Base-by-base conservation (phyloP, 2,888 invertebrate species). In the Scaptomyza parva region DNA sequence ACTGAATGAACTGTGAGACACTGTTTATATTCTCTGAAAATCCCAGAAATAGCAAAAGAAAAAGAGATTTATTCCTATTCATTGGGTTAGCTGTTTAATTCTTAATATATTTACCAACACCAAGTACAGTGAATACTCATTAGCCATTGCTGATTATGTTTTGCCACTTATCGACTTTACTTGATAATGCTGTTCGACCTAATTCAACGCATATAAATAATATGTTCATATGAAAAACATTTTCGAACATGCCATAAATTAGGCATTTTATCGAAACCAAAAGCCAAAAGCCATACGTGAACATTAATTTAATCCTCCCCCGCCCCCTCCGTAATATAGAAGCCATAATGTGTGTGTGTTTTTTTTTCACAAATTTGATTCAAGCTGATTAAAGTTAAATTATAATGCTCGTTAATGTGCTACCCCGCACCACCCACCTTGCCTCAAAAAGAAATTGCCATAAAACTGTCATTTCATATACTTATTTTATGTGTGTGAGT, bases 351-450 rank as follows among this genome's bases (percentile, higher is more conserved):
- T 18, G n/a, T 3, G 22, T 17, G 17, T 18, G n/a, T 3, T 28
- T 22, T 18, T 14, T 8, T 28, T 6, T 41, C 37, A 18, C 8
- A 33, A 33, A 39, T 17, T 22, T 7, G 18, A 17, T 33, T 17
- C n/a, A 20, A 8, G 20, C 8, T 4, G 8, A 2, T 12, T 39
- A 53, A 68, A 48, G 24, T 12, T n/a, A 8, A 24, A 40, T 30
- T 18, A n/a, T 7, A 24, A 8, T 17, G 35, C 11, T 28, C 17
- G 14, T 11, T 18, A 1, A 22, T 18, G 22, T 5, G 7, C 35
- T 35, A 2, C 0, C 12, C 8, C 35, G 7, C 0, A 2, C 11
- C 35, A 14, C 0, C 8, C 11, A 11, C 35, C 14, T 6, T 28
- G 9, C 33, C 4, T 8, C 14, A 35, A 35, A 35, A n/a, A 11